Percentiles rank a stretch among this genome's conserved stretches.
phyloP scores from a whole-genome alignment of 1,140 invertebrate genomes.

The Orussus abietinus region DNA sequence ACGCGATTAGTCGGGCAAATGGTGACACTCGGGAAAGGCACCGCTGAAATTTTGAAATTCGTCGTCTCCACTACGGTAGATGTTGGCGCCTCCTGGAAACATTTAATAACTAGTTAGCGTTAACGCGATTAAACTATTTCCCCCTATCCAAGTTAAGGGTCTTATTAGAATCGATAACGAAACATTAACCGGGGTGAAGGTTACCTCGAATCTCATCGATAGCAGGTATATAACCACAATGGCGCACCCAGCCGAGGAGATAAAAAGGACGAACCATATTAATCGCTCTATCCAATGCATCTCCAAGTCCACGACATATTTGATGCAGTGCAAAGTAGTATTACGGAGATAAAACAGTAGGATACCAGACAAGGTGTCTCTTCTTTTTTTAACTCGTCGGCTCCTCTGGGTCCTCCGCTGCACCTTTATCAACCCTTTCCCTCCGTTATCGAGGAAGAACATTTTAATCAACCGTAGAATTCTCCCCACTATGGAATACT shows the following conservation, averaged over 20 bases:
- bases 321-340: conserved; percentile 9
- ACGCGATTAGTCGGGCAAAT: conserved; percentile 31
- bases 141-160: neutral
- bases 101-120: neutral
- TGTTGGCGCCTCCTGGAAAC: conserved; percentile 9
- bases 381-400: too few relatives aligned
- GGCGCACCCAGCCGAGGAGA: conserved; percentile 11
- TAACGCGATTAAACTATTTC: neutral
- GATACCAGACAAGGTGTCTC: too few relatives aligned
- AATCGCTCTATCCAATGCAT: conserved; percentile 10
- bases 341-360: too few relatives aligned
- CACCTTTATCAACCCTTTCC: too few relatives aligned
- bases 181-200: conserved; percentile 1
- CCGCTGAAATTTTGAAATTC: conserved; percentile 21
- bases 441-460: too few relatives aligned
- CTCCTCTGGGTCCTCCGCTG: too few relatives aligned
- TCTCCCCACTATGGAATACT: too few relatives aligned
- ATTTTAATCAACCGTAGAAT: too few relatives aligned
- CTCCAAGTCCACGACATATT: conserved; percentile 11
- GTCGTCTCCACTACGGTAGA: conserved; percentile 31
- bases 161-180: too few relatives aligned
- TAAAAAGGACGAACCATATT: conserved; percentile 9
- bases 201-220: conserved; percentile 14
- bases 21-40: conserved; percentile 33
- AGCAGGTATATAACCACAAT: conserved; percentile 7